phyloP scores from a whole-genome alignment of 1,140 invertebrate genomes.

The Apis florea region DNA sequence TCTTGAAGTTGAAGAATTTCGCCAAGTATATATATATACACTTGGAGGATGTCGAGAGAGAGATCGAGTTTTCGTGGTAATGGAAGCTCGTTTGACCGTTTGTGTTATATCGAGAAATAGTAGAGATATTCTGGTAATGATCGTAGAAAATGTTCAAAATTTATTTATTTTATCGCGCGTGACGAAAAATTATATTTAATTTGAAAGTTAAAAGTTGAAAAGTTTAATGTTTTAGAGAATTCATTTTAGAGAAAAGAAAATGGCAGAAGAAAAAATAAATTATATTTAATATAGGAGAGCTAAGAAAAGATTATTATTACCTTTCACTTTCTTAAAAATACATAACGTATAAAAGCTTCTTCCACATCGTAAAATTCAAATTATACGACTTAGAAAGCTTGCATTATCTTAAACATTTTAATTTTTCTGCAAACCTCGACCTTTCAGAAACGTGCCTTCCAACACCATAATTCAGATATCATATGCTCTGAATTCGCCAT shows the following conservation, averaged over 20 bases:
- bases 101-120: no score
- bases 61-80: background rate
- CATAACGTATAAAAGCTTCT: background rate
- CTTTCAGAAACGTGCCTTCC: background rate
- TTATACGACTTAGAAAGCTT: background rate
- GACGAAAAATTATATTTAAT: no score
- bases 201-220: no score
- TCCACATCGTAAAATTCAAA: background rate
- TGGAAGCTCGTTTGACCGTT: no score
- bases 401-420: background rate
- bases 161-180: no score
- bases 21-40: no score
- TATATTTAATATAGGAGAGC: background rate
- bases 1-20: no score
- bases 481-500: background rate
- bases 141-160: no score
- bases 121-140: no score
- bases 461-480: background rate
- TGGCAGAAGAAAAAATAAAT: no score
- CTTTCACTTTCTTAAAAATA: background rate
- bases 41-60: background rate
- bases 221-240: no score
- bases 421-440: background rate
- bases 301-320: background rate
- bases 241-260: no score